A percentile compares a stretch with the other conserved stretches of the same genome.
These are phyloP conservation scores for Meloe dianella DNA, from an alignment of 2,888 invertebrate genomes.

Conservation along the genomic window DNA sequence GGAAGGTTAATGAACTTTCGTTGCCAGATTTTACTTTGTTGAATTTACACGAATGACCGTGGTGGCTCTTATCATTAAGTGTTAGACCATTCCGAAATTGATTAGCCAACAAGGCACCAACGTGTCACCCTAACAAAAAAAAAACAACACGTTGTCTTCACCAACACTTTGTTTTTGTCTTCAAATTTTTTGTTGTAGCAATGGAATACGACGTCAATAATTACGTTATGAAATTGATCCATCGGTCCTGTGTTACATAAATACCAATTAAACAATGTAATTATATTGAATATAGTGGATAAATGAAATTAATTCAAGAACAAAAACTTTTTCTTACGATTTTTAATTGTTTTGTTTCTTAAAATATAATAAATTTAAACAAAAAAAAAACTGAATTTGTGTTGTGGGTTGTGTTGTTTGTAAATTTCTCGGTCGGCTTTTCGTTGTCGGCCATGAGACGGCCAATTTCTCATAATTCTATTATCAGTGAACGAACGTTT, in stretches of 20 bases:
- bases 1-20: slow-evolving; percentile 41
- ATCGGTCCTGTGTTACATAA: slow-evolving; percentile 27
- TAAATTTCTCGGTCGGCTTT: slow-evolving; percentile 15
- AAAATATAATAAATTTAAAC: background rate
- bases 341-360: too few species aligned
- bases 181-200: slow-evolving; percentile 28
- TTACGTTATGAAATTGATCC: slow-evolving; percentile 19
- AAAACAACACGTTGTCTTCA: background rate
- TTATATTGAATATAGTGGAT: background rate
- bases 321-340: too few species aligned
- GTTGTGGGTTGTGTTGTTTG: slow-evolving; percentile 15
- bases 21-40: slow-evolving; percentile 46
- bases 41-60: slow-evolving; percentile 50
- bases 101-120: slow-evolving; percentile 33
- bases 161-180: slow-evolving; percentile 14
- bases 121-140: background rate
- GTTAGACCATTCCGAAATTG: slow-evolving; percentile 28
- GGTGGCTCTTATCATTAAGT: slow-evolving; percentile 42
- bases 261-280: background rate
- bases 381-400: background rate
- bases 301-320: too few species aligned
- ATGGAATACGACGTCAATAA: slow-evolving; percentile 39
- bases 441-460: slow-evolving; percentile 46
- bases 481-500: slow-evolving; percentile 40
- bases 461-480: slow-evolving; percentile 27